Evolutionary conservation across 2,797 vertebrate genomes (phyloP), one percentile per base, ranked within the genome.

Genomic region (Lacerta agilis): DNA sequence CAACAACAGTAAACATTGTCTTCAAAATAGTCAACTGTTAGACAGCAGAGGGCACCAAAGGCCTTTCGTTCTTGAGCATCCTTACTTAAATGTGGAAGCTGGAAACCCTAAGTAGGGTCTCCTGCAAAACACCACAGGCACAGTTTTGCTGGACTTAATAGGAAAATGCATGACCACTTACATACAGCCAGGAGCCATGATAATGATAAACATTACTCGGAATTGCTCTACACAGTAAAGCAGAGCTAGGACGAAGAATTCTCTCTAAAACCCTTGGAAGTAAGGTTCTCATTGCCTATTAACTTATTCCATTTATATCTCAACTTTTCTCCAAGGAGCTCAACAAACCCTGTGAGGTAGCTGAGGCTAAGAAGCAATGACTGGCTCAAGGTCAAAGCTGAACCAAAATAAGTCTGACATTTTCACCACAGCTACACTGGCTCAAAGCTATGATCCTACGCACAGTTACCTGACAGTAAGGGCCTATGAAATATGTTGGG

Each of bases 11-110:
- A 55, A 49, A 81, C 38, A 67, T 29, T 36, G 61, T 76, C 43
- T 43, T 67, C 55, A 38, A 11, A 71, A 67, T 1, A 82, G 49
- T 17, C 9, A 20, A 77, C 82, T 83, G 55, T 49, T 49, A 38
- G 41, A 49, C 83, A 91, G 89, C 45, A 94, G 89, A 88, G 90
- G 92, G 89, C 89, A 86, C 88, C 83, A 89, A 72, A 33, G 8
- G 4, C 10, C 71, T 83, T 87, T 77, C 82, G 20, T 85, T 67
- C 76, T 29, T 71, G 17, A 71, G 66, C 18, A 78, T 11, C 20
- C 33, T 29, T 64, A 43, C 41, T 25, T 61, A 38, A 58, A 73
- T 17, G 64, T 79, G 80, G 25, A 61, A 73, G 36, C 43, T 61
- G 27, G 36, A 85, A n/a, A 15, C 61, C 15, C 43, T 76, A 58